Conservation (phyloP, 2,797 vertebrate genomes). For the Gallinago solitaria region DNA sequence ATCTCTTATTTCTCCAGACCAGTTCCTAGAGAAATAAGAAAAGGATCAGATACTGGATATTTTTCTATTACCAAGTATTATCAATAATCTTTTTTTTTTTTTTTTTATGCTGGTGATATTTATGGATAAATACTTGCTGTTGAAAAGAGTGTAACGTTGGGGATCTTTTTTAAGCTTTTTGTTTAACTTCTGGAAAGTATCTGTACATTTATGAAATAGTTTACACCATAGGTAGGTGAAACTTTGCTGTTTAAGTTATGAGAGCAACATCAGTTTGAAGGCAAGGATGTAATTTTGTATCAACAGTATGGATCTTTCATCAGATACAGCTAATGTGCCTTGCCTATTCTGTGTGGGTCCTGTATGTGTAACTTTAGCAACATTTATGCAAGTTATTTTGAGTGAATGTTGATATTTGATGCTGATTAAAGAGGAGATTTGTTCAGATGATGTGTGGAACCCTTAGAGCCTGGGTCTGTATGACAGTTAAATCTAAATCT, state of each 20-base stretch:
- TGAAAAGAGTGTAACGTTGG: not conserved
- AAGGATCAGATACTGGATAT: not conserved
- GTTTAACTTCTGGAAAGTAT: not conserved
- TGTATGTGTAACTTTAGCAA: not conserved
- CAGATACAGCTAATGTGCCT: not conserved
- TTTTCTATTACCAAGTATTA: not conserved
- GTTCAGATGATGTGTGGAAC: slow-evolving; percentile 18
- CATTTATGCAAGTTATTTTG: not conserved
- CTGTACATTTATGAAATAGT: not conserved
- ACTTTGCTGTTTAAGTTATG: not conserved
- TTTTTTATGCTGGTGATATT: not conserved
- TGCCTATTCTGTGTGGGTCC: not conserved
- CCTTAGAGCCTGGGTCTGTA: not conserved
- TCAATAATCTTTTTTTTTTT: not conserved
- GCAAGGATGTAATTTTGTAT: not conserved
- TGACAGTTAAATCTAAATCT: slow-evolving; percentile 41
- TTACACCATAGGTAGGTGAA: not conserved
- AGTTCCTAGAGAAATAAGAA: not conserved
- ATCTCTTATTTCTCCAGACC: not conserved
- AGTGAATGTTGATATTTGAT: not conserved
- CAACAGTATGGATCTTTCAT: not conserved
- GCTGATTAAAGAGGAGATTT: slow-evolving; percentile 14
- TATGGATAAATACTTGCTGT: not conserved
- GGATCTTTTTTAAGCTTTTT: not conserved
- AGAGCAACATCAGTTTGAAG: not conserved